Evolutionary conservation across 2,888 invertebrate genomes (phyloP), one percentile per base, ranked within the genome.

Genomic region (Gryllus longicercus): DNA sequence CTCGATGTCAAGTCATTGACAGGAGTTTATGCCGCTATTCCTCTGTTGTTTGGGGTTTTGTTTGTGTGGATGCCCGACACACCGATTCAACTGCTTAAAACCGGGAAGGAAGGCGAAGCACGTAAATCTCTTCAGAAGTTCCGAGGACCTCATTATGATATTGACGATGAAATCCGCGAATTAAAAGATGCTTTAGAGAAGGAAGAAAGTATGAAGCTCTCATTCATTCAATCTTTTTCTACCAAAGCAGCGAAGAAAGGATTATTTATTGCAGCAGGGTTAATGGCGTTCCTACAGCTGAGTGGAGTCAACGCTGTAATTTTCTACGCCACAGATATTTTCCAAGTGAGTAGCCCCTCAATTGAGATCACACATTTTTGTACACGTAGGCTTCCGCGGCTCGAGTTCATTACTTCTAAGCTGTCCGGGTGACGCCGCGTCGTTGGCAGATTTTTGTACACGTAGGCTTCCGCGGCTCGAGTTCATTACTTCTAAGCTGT

Each of bases 221-320:
- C 93, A 0, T 89, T 93, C 81, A 81, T 84, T 10, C 85, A 88
- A 2, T 90, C 91, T 0, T 89, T 94, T 16, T 89, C 88, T 2
- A 91, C 92, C 78, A 91, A 88, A 82, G 90, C 91, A 0, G 91
- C 93, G 0, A 86, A 91, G 38, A 93, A 91, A 85, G 94, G 93
- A 0, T 87, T 94, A 4, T 81, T 92, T 16, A 93, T 95, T 81
- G 92, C 92, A 83, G 92, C 93, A 85, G 92, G 93, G 3, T 89
- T 97, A 11, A 96, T 97, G 96, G 88, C 95, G 84, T 95, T 96
- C 88, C 97, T 97, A 86, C 97, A 97, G 86, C 88, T 96, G 80
- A 92, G 93, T 82, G 95, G 95, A 75, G 92, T 95, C 79, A 96
- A 96, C 84, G 94, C 94, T 0, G 93, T 96, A 11, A 93, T 96